Conservation (phyloP, 2,888 invertebrate species). For the Spisula solida region DNA sequence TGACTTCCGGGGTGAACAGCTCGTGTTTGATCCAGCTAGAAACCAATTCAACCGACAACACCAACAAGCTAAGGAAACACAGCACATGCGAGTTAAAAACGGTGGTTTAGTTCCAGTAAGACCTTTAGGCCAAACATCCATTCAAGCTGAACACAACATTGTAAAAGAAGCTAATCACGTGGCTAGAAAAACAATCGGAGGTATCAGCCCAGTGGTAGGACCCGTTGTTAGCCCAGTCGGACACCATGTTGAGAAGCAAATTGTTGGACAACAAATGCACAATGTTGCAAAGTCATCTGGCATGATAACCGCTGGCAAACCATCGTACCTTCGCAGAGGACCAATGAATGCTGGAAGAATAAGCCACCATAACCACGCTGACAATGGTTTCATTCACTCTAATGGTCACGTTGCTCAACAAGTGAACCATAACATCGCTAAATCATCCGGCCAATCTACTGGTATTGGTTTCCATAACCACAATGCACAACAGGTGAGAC, state of each 20-base stretch:
- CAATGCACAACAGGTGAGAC: too few species aligned
- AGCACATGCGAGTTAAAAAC: conserved; percentile 13
- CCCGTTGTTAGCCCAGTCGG: not conserved
- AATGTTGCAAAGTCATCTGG: not conserved
- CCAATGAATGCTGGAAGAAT: conserved; percentile 37
- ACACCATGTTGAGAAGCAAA: conserved; percentile 7
- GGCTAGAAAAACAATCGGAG: conserved; percentile 9
- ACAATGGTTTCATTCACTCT: conserved; percentile 19
- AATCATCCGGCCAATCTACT: not conserved
- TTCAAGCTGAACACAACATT: conserved; percentile 47
- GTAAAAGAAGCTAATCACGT: conserved; percentile 43
- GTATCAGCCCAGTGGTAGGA: not conserved
- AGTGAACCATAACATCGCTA: conserved; percentile 36
- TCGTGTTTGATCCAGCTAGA: conserved; percentile 31
- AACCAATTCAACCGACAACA: conserved; percentile 39
- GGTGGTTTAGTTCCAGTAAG: not conserved
- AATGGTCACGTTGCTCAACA: not conserved
- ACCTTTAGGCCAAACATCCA: not conserved
- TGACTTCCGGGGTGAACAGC: conserved; percentile 36
- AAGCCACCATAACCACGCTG: not conserved
- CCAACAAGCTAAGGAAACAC: conserved; percentile 34
- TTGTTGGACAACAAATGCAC: not conserved
- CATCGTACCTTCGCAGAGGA: not conserved
- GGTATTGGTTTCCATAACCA: too few species aligned
- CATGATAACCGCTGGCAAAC: not conserved